Conservation (phyloP, 2,888 invertebrate genomes). For the Hyppa rectilinea region DNA sequence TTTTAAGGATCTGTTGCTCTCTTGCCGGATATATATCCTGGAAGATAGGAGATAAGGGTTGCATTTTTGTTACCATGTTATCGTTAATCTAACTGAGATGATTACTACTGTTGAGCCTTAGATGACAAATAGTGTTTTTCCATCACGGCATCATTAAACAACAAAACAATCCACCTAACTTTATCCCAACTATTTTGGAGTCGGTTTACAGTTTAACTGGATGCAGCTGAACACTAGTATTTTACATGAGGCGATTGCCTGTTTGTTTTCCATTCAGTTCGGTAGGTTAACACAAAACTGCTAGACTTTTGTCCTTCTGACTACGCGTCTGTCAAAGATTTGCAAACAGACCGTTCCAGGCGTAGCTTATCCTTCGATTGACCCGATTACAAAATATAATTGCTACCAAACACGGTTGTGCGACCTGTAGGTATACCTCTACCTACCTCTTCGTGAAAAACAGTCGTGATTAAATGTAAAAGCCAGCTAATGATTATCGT, state of each 20-base stretch:
- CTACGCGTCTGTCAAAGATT: too few relatives aligned
- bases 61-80: neutral
- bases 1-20: neutral
- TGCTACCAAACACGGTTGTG: neutral
- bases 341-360: too few relatives aligned
- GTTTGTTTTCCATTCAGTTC: too few relatives aligned
- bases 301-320: too few relatives aligned
- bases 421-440: neutral
- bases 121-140: neutral
- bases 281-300: too few relatives aligned
- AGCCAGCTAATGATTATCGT: constrained; percentile 29
- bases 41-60: neutral
- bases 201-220: too few relatives aligned
- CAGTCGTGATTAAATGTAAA: constrained; percentile 3
- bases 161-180: too few relatives aligned
- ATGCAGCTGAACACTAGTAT: too few relatives aligned
- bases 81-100: neutral
- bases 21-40: neutral
- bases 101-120: neutral
- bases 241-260: too few relatives aligned
- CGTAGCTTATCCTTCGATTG: too few relatives aligned
- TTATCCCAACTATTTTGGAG: too few relatives aligned
- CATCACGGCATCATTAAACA: neutral
- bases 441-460: neutral
- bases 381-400: neutral